Percentiles rank a stretch among this genome's conserved stretches.
These are phyloP conservation scores for Luffia ferchaultella DNA, from an alignment of 2,888 invertebrate genomes.

Conservation along the genomic window DNA sequence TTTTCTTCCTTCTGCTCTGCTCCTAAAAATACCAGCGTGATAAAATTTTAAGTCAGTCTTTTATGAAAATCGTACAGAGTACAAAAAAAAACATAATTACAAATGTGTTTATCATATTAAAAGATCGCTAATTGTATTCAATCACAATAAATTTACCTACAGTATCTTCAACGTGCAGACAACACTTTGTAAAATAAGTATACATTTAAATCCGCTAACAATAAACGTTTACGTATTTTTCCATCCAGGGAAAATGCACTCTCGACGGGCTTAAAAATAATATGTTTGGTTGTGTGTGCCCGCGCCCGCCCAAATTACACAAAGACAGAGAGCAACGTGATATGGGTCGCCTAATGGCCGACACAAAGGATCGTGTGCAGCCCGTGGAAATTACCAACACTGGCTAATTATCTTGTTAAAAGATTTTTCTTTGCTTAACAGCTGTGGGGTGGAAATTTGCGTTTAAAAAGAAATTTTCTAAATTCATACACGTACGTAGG, in stretches of 20 bases:
- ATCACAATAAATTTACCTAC: too few relatives aligned
- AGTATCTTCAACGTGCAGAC: too few relatives aligned
- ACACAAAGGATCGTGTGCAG: slow-evolving; percentile 33
- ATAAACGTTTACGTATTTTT: background rate
- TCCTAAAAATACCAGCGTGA: too few relatives aligned
- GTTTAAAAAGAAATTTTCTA: slow-evolving; percentile 2
- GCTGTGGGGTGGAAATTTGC: slow-evolving; percentile 5
- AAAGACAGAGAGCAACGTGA: slow-evolving; percentile 51
- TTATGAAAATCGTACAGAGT: too few relatives aligned
- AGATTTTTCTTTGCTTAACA: slow-evolving; percentile 10
- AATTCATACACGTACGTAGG: background rate
- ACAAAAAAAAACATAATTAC: too few relatives aligned
- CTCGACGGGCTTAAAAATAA: slow-evolving; percentile 35
- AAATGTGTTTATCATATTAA: too few relatives aligned
- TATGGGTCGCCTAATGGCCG: slow-evolving; percentile 44
- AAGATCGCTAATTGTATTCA: too few relatives aligned
- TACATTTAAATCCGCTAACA: background rate
- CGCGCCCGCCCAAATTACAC: slow-evolving; percentile 24
- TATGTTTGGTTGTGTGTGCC: slow-evolving; percentile 34
- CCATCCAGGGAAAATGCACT: background rate
- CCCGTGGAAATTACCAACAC: slow-evolving; percentile 32
- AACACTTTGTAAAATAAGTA: too few relatives aligned
- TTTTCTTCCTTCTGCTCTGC: too few relatives aligned
- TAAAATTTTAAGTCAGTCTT: too few relatives aligned
- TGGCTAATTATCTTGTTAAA: slow-evolving; percentile 32